A percentile compares a stretch with the other conserved stretches of the same genome.
phyloP scores from a whole-genome alignment of 2,888 invertebrate species.

The Chymomyza caudatula region DNA sequence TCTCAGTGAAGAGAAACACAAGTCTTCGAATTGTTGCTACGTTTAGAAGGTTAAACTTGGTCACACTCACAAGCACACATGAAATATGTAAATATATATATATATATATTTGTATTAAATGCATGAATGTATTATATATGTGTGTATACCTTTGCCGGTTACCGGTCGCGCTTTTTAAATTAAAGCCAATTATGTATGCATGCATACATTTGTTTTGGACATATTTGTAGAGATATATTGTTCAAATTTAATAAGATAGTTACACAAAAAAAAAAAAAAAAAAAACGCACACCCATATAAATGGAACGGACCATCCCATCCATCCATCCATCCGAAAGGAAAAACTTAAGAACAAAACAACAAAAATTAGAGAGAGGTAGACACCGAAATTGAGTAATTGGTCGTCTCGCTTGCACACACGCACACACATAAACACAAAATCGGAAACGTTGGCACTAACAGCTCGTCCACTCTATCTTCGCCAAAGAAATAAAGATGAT shows the following conservation, averaged over 20 bases:
- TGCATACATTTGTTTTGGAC: not conserved
- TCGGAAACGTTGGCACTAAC: conserved; percentile 47
- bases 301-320: conserved; percentile 14
- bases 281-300: conserved; percentile 35
- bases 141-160: not conserved
- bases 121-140: too few relatives aligned
- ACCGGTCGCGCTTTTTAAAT: not conserved
- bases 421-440: conserved; percentile 19
- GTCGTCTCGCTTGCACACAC: conserved; percentile 31
- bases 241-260: not conserved
- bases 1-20: conserved; percentile 31
- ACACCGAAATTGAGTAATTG: not conserved
- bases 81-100: not conserved
- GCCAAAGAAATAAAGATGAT: not conserved
- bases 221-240: not conserved
- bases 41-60: conserved; percentile 56
- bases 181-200: too few relatives aligned
- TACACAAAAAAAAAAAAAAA: conserved; percentile 26
- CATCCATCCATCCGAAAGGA: conserved; percentile 35
- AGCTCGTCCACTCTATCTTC: not conserved
- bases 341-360: conserved; percentile 52
- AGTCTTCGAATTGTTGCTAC: not conserved
- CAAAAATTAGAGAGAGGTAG: conserved; percentile 20
- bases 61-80: conserved; percentile 9
- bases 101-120: not conserved